phyloP scores from a whole-genome alignment of 2,113 vertebrate genomes.

The Carassius auratus region DNA sequence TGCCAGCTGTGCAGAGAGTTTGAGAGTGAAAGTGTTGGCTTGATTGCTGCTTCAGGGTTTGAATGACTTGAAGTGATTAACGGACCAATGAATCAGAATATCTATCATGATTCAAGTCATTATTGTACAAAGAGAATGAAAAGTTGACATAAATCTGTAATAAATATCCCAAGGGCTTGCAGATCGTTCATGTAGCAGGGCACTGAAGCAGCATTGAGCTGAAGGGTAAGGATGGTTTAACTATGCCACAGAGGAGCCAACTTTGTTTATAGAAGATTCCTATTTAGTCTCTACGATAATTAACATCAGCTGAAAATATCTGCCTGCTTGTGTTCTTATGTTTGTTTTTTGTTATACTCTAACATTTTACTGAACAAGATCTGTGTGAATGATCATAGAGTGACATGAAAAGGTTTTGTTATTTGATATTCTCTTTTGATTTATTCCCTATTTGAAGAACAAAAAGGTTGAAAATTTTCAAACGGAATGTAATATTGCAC shows the following conservation, averaged over 20 bases:
- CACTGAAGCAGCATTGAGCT: background rate
- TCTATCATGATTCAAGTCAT: background rate
- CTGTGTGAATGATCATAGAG: background rate
- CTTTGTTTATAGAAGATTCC: background rate
- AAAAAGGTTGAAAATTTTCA: background rate
- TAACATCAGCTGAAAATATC: constrained; percentile 16
- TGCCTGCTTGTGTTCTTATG: background rate
- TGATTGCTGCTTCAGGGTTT: constrained; percentile 16
- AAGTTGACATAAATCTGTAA: background rate
- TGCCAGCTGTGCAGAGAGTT: background rate
- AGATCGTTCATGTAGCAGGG: background rate
- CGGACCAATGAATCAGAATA: background rate
- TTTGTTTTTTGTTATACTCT: background rate
- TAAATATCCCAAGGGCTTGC: background rate
- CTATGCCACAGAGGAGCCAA: background rate
- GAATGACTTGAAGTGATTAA: constrained; percentile 1
- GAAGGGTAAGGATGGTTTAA: constrained; percentile 13
- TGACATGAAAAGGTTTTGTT: background rate
- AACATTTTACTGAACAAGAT: background rate
- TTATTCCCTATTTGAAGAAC: background rate
- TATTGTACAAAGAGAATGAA: background rate
- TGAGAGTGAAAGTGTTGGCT: background rate
- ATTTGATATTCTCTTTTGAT: background rate
- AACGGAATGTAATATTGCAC: background rate
- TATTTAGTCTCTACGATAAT: background rate